A percentile compares a stretch with the other conserved stretches of the same genome.
Conservation (phyloP, 2,113 vertebrate species). For the Condylura cristata region DNA sequence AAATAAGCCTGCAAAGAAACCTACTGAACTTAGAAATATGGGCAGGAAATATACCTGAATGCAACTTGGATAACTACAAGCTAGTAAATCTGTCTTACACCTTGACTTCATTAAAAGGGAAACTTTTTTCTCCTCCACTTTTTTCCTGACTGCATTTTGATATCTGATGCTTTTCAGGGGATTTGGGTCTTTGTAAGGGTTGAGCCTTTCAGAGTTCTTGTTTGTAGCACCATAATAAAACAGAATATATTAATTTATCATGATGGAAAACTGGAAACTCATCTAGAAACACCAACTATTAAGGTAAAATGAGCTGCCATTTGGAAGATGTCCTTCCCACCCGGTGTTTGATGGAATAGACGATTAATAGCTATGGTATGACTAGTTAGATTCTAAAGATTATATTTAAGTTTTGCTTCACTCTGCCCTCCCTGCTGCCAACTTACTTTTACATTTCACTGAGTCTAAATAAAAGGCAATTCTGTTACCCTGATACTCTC, state of each 20-base stretch:
- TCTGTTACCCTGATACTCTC: background rate
- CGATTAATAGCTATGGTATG: background rate
- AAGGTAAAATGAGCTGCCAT: conserved; percentile 64
- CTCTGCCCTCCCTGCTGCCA: background rate
- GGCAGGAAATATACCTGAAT: conserved; percentile 70
- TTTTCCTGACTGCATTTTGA: conserved; percentile 72
- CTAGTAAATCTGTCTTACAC: conserved; percentile 82
- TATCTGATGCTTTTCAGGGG: conserved; percentile 74
- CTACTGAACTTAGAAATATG: conserved; percentile 66
- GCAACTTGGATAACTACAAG: conserved; percentile 72
- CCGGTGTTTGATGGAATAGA: background rate
- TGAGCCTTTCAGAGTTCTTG: conserved; percentile 66
- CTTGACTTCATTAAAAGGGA: conserved; percentile 78
- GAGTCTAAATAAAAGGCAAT: background rate
- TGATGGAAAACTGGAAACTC: conserved; percentile 55
- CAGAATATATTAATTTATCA: conserved; percentile 66
- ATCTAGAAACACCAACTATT: conserved; percentile 62
- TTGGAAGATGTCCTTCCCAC: conserved; percentile 67
- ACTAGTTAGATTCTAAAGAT: background rate
- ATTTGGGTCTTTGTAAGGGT: conserved; percentile 49
- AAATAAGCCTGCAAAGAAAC: conserved; percentile 57
- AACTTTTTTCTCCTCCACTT: background rate
- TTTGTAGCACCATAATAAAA: conserved; percentile 75
- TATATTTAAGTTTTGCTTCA: background rate
- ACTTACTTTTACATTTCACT: background rate